Evolutionary conservation across 2,797 vertebrate species (phyloP).

Genomic region (Hypotaenidia okinawae): DNA sequence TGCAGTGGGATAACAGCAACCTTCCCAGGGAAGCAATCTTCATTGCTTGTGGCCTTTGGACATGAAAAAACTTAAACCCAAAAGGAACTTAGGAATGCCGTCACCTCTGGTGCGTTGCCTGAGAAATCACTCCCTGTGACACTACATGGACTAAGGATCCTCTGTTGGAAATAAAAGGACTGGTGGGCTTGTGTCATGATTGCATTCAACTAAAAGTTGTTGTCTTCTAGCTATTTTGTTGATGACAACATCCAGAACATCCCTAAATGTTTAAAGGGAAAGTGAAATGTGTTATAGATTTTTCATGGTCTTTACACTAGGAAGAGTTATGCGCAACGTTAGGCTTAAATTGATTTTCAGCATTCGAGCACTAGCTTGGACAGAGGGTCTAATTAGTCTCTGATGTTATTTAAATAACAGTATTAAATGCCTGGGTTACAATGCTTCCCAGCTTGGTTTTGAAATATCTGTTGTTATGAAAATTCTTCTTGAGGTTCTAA

Average conservation of each 20-base stretch:
- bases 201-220: neutral
- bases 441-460: neutral
- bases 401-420: slow-evolving; percentile 14
- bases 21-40: neutral
- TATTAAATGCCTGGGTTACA: neutral
- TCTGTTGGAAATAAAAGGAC: neutral
- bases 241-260: neutral
- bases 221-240: neutral
- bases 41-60: neutral
- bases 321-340: slow-evolving; percentile 46
- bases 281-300: slow-evolving; percentile 16
- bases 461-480: neutral
- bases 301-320: neutral
- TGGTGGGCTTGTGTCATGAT: neutral
- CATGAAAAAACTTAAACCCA: neutral
- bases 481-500: neutral
- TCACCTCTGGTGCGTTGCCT: accelerated
- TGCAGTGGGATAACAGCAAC: neutral
- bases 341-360: slow-evolving; percentile 47
- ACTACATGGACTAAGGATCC: neutral
- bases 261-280: neutral
- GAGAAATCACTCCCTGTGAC: neutral
- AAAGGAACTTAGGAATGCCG: neutral
- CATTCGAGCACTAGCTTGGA: neutral
- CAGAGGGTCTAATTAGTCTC: neutral